Conservation (phyloP, 2,797 vertebrate genomes). For the Loriculus beryllinus region DNA sequence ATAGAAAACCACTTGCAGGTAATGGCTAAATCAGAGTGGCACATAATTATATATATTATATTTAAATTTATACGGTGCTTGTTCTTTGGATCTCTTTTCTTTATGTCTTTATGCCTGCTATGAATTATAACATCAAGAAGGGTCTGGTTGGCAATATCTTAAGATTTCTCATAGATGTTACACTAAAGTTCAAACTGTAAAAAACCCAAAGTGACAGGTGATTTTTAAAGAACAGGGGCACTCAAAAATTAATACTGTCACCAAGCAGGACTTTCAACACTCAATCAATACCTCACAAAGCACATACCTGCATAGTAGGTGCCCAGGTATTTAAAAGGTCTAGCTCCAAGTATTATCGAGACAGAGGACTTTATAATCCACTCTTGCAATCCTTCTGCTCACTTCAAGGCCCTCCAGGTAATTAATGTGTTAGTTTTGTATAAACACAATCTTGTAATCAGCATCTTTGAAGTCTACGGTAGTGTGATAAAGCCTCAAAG, state of each 20-base stretch:
- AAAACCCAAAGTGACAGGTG: neutral
- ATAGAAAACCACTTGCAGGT: neutral
- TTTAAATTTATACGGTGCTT: neutral
- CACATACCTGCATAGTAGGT: neutral
- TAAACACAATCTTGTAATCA: neutral
- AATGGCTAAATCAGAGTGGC: neutral
- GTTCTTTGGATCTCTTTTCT: neutral
- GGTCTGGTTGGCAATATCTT: neutral
- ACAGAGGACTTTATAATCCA: slow-evolving; percentile 28
- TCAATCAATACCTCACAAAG: neutral
- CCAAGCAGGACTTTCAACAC: neutral
- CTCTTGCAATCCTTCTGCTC: slow-evolving; percentile 31
- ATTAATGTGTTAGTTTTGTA: slow-evolving; percentile 38
- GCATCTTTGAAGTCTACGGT: slow-evolving; percentile 16
- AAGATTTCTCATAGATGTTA: neutral
- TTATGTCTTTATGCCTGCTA: neutral
- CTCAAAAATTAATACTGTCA: neutral
- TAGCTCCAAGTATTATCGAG: slow-evolving; percentile 19
- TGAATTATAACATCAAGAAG: neutral
- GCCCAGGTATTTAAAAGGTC: slow-evolving; percentile 5
- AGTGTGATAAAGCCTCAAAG: slow-evolving; percentile 24
- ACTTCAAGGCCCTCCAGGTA: slow-evolving; percentile 27
- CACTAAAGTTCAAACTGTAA: neutral
- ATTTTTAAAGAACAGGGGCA: slow-evolving; percentile 21
- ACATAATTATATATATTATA: neutral